Evolutionary conservation across 37 sponge, comb jelly and placozoan genomes (phyloP), one percentile per base, ranked within the genome.

Genomic region (Geodia barretti): DNA sequence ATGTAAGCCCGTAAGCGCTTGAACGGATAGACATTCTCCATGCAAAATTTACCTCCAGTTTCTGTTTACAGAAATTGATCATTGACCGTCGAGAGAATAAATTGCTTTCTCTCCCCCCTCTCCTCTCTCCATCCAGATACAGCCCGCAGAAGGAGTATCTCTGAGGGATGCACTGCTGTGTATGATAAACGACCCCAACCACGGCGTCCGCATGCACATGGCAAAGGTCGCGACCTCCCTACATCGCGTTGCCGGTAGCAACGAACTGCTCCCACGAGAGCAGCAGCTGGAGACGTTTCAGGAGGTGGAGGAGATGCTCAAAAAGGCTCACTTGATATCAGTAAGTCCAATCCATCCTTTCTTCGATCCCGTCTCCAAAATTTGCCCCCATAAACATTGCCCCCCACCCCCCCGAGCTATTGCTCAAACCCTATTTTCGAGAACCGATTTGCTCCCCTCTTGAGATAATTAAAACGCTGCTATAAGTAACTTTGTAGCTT

Each of bases 121-220:
- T 32, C 34, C 37, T 28, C 61, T 64, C 62, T 26, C 64, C 1
- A 32, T 60, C 47, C 39, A 62, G 3, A n/a, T 28, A 62, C 26
- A 33, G 24, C 24, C 72, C 39, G 37, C 20, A 39, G 72, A 71
- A 17, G 72, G n/a, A n/a, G n/a, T n/a, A n/a, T n/a, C n/a, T 19
- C 35, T 17, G 20, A 14, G 61, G 30, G 78, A 82, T 4, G 78
- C 74, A 3, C 65, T 89, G 39, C 14, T 84, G 14, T 2, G 37
- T 23, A 72, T 84, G 78, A 60, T 79, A 14, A 68, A 74, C 19
- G 90, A 89, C 40, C 39, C 2, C 0, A 77, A 84, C 70, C 90
- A 89, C 62, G 39, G 28, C 35, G 81, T 89, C 1, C 69, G 90
- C 36, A 84, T 89, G 90, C 74, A 63, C 29, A 38, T 80, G 54